Evolutionary conservation across 2,113 vertebrate species (phyloP), one percentile per base, ranked within the genome.

Genomic region (Arothron firmamentum): DNA sequence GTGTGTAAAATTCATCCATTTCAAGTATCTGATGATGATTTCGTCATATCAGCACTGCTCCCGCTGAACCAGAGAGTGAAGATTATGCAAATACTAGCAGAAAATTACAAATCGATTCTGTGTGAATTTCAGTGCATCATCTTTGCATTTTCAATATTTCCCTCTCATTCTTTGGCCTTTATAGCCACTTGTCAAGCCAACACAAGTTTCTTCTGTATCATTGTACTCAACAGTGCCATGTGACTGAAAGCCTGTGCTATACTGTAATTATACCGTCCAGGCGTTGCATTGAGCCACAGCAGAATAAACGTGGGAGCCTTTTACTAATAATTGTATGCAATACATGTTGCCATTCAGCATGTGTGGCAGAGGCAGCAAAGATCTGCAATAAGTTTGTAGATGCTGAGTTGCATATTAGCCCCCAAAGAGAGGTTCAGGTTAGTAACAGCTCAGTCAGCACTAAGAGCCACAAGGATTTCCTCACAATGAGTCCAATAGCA

Each of bases 1-100:
- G 49, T 56, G 53, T 46, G 15, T 41, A 67, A 70, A 62, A 69
- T 64, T 1, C 9, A 45, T 63, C 61, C 52, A 57, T 70, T 71
- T 48, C 18, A 54, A 63, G 51, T 47, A 46, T 46, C 62, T 61
- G 25, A 70, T 65, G 54, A 77, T 67, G 12, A 75, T 67, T 78
- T 68, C 58, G 68, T 59, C 49, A 9, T 52, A 54, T 47, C 31
- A 28, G 21, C 65, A 31, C 41, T 59, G 56, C 55, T 59, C 3
- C 56, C 48, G 52, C 1, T 47, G 59, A 57, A 53, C 52, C 34
- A 6, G 74, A 63, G 34, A 59, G 53, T 21, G 49, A 72, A 43
- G 28, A 71, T 79, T 74, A 81, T 79, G 62, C 60, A 74, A 68
- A 87, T 70, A 65, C 52, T 56, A 58, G 28, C 70, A 83, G 65